phyloP scores from a whole-genome alignment of 2,888 invertebrate genomes.

The Dromius quadrimaculatus region DNA sequence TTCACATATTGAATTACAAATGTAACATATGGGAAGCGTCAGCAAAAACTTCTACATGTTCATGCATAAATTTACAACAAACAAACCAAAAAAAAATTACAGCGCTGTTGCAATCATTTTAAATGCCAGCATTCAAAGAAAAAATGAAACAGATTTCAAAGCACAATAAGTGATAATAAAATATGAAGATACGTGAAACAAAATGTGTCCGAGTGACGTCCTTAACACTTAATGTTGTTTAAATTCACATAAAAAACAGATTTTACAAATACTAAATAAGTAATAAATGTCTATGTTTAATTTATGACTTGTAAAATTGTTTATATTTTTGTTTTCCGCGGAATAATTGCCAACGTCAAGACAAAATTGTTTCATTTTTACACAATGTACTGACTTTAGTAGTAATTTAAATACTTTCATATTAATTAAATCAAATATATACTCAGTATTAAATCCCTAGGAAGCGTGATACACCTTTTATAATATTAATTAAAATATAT shows the following conservation, averaged over 20 bases:
- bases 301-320: background rate
- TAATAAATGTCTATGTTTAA: background rate
- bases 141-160: too few relatives aligned
- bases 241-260: background rate
- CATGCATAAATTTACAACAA: background rate
- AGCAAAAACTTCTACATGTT: background rate
- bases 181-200: too few relatives aligned
- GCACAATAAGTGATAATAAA: too few relatives aligned
- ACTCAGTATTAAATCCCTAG: background rate
- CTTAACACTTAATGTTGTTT: background rate
- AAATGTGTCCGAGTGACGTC: too few relatives aligned
- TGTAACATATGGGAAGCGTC: background rate
- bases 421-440: too few relatives aligned
- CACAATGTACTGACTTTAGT: too few relatives aligned
- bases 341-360: too few relatives aligned
- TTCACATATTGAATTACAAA: background rate
- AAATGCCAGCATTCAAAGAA: too few relatives aligned
- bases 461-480: background rate
- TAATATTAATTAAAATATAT: background rate
- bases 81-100: background rate
- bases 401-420: too few relatives aligned
- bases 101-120: background rate
- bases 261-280: background rate
- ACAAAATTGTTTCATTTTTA: background rate
- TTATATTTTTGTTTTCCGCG: too few relatives aligned